These are phyloP conservation scores for Apamea epomidion DNA, from an alignment of 2,888 invertebrate genomes.

Conservation along the genomic window DNA sequence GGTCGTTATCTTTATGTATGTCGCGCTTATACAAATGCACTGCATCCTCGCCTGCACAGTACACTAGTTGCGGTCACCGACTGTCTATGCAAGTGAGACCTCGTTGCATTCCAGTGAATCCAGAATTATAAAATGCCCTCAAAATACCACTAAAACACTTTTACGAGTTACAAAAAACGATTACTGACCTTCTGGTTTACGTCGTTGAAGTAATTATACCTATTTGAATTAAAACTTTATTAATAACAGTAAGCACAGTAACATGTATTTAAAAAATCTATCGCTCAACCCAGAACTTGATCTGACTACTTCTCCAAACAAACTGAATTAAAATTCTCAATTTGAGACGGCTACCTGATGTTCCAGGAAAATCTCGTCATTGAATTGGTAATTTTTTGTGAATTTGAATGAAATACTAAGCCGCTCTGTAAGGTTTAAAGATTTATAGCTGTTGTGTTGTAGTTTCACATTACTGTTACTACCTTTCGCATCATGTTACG, in stretches of 20 bases:
- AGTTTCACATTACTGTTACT: slow-evolving; percentile 11
- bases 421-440: slow-evolving; percentile 1
- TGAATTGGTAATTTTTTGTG: slow-evolving; percentile 74
- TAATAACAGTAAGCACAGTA: background rate
- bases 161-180: background rate
- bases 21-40: background rate
- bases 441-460: slow-evolving; percentile 3
- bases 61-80: background rate
- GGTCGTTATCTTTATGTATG: slow-evolving; percentile 6
- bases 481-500: slow-evolving; percentile 39
- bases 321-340: slow-evolving; percentile 69
- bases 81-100: background rate
- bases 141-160: background rate
- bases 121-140: background rate
- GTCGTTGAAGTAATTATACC: background rate
- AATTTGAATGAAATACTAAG: slow-evolving; percentile 45
- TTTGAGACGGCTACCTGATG: slow-evolving; percentile 45
- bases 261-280: background rate
- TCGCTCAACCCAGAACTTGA: slow-evolving; percentile 1
- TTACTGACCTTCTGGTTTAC: slow-evolving; percentile 38
- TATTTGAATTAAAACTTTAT: background rate
- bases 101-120: background rate
- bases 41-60: too few species aligned
- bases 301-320: slow-evolving; percentile 55
- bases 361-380: slow-evolving; percentile 59